A percentile compares a stretch with the other conserved stretches of the same genome.
phyloP scores from a whole-genome alignment of 2,888 invertebrate genomes.

The Gymnocheta viridis region DNA sequence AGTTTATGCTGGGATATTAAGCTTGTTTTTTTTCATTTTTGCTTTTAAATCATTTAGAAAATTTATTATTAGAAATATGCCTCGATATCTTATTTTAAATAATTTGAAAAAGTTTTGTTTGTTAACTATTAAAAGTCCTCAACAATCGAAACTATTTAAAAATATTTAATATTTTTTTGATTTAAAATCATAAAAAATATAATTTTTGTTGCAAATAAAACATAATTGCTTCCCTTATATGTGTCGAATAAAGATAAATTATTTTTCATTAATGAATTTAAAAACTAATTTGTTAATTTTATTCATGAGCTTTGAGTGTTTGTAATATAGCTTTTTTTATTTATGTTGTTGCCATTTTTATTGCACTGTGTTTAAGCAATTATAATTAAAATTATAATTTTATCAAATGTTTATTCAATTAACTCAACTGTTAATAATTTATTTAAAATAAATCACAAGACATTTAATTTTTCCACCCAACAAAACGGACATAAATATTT shows the following conservation, averaged over 20 bases:
- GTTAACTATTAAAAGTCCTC: too few species aligned
- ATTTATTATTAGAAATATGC: too few species aligned
- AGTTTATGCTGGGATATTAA: too few species aligned
- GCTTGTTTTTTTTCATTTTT: too few species aligned
- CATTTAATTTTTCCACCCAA: neutral
- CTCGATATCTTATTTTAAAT: too few species aligned
- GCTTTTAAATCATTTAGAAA: too few species aligned
- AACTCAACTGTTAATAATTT: conserved; percentile 50
- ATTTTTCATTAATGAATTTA: neutral
- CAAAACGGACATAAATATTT: too few species aligned
- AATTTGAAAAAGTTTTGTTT: too few species aligned
- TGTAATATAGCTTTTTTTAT: neutral
- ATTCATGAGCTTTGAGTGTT: too few species aligned
- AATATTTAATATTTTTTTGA: neutral
- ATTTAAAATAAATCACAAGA: conserved; percentile 17
- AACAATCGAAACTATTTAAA: too few species aligned
- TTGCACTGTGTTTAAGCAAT: neutral
- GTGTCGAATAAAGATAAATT: too few species aligned
- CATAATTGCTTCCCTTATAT: neutral
- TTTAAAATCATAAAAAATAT: neutral
- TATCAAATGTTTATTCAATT: conserved; percentile 64
- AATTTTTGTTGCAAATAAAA: neutral
- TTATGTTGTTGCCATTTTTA: neutral
- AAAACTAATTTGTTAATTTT: neutral
- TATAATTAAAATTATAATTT: conserved; percentile 38